These are phyloP conservation scores for Danaus melanippus DNA, from an alignment of 1,140 invertebrate genomes.

Conservation along the genomic window DNA sequence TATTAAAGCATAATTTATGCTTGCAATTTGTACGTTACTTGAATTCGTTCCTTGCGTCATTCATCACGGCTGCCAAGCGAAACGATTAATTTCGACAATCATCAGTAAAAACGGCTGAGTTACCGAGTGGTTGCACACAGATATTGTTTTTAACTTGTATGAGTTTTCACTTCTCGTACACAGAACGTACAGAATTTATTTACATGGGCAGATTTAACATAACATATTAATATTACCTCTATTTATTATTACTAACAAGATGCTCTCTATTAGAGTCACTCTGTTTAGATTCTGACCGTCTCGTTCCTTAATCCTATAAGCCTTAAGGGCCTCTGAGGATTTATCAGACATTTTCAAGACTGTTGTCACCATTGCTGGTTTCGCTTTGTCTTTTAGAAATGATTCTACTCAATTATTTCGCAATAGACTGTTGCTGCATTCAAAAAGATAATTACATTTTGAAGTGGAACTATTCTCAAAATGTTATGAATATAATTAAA, in stretches of 20 bases:
- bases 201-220: too few relatives aligned
- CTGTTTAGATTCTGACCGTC: constrained; percentile 1
- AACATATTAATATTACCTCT: too few relatives aligned
- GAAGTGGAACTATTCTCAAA: too few relatives aligned
- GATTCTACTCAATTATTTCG: too few relatives aligned
- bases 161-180: constrained; percentile 7
- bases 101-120: constrained; percentile 42
- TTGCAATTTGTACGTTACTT: constrained; percentile 65
- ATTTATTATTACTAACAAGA: too few relatives aligned
- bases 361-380: too few relatives aligned
- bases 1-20: constrained; percentile 69
- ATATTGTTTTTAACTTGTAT: constrained; percentile 24
- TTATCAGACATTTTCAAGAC: constrained; percentile 6
- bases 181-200: too few relatives aligned
- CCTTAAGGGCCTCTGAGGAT: constrained; percentile 6
- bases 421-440: too few relatives aligned
- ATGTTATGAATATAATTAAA: too few relatives aligned
- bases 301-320: constrained; percentile 6
- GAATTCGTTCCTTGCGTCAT: constrained; percentile 62
- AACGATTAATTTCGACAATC: constrained; percentile 59
- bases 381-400: too few relatives aligned
- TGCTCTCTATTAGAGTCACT: neutral
- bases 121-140: constrained; percentile 24
- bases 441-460: too few relatives aligned
- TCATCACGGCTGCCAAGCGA: constrained; percentile 48